Percentiles rank a stretch among this genome's conserved stretches.
These are phyloP conservation scores for Lepidothrix coronata DNA, from an alignment of 2,113 vertebrate species.

Conservation along the genomic window DNA sequence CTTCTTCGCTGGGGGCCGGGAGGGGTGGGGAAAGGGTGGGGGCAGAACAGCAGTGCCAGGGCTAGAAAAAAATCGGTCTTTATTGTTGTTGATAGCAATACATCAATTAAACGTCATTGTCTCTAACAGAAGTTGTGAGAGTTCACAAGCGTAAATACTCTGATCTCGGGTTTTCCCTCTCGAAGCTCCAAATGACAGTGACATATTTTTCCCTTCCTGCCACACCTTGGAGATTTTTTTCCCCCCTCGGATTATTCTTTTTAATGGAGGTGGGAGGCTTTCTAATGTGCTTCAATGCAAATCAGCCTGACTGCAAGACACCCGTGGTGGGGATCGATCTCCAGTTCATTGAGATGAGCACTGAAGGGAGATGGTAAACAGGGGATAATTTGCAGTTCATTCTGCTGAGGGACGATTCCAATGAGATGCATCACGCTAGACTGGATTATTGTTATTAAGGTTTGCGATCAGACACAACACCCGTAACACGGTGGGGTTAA, in stretches of 20 bases:
- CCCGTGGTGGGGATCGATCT: conserved; percentile 78
- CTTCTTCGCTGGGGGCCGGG: conserved; percentile 47
- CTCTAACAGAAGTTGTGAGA: conserved; percentile 65
- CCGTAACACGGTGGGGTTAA: conserved; percentile 61
- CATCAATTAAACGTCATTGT: conserved; percentile 76
- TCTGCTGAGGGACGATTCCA: conserved; percentile 80
- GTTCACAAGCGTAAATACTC: conserved; percentile 50
- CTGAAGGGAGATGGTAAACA: conserved; percentile 87
- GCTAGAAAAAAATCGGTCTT: conserved; percentile 68
- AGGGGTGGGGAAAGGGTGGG: conserved; percentile 52
- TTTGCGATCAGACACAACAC: conserved; percentile 55
- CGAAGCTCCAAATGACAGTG: neutral
- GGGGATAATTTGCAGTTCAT: conserved; percentile 85
- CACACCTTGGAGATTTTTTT: neutral
- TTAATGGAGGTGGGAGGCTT: conserved; percentile 34
- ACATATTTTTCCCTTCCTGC: conserved; percentile 25
- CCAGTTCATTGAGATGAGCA: conserved; percentile 87
- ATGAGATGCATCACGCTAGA: conserved; percentile 70
- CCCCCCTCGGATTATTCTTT: conserved; percentile 7
- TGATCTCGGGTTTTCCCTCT: neutral
- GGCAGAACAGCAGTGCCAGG: conserved; percentile 54
- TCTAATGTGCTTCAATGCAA: conserved; percentile 50
- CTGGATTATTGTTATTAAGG: conserved; percentile 32
- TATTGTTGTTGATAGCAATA: conserved; percentile 72
- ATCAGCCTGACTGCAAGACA: conserved; percentile 38